These are phyloP conservation scores for Eupithecia subfuscata DNA, from an alignment of 2,888 invertebrate genomes.

Conservation along the genomic window DNA sequence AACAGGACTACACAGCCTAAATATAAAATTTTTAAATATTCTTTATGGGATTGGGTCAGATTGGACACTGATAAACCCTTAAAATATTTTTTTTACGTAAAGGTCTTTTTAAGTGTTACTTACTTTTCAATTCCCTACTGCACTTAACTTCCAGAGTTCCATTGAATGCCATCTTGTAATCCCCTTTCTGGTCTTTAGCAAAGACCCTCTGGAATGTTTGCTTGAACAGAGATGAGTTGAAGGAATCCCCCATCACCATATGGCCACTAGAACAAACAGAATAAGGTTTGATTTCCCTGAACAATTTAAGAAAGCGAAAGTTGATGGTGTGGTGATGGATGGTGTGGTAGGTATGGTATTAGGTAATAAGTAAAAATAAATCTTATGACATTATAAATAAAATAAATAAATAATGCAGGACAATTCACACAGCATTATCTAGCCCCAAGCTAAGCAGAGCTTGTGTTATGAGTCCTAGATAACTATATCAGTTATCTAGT, in stretches of 20 bases:
- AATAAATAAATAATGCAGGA: no score
- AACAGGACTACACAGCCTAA: no score
- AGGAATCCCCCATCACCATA: conserved; percentile 99
- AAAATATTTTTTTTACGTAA: not conserved
- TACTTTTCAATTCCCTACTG: conserved; percentile 95
- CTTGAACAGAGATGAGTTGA: conserved; percentile 99
- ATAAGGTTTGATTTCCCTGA: not conserved
- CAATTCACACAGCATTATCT: no score
- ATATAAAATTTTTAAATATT: no score
- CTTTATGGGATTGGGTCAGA: no score
- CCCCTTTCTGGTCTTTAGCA: conserved; percentile 93
- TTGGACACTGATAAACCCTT: no score
- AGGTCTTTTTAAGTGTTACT: conserved; percentile 31
- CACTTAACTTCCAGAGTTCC: conserved; percentile 98
- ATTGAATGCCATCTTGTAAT: conserved; percentile 99
- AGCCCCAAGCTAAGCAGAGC: no score
- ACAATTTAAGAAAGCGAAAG: not conserved
- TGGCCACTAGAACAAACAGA: conserved; percentile 89
- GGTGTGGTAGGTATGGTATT: not conserved
- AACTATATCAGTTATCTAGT: no score
- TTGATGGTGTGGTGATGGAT: not conserved
- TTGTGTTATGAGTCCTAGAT: no score
- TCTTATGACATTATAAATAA: not conserved
- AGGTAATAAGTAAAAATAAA: not conserved
- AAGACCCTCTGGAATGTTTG: conserved; percentile 99